Evolutionary conservation across 2,113 vertebrate genomes (phyloP), one percentile per base, ranked within the genome.

Genomic region (Dendropsophus ebraccatus): DNA sequence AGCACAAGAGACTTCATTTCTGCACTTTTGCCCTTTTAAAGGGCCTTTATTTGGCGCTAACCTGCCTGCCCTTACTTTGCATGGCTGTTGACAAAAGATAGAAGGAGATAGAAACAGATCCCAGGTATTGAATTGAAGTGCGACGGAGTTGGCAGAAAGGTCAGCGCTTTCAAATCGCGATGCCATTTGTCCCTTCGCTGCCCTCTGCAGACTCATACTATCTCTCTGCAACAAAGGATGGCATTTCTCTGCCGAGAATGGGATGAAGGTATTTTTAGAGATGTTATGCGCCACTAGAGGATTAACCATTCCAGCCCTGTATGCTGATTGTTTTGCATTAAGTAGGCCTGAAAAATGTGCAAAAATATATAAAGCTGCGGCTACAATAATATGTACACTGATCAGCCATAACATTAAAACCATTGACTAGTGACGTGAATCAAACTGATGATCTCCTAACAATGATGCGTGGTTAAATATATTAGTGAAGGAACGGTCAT

Each of bases 11-110:
- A 60, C 77, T 81, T 87, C 85, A 86, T 86, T 81, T 86, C 54
- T 81, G 85, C 85, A 86, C 85, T 86, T 81, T 86, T 87, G 78
- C 78, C 78, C 77, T 87, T 86, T 86, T 72, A 86, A 80, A 56
- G 58, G 67, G 76, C 84, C 76, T 86, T 86, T 87, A 81, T 87
- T 74, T 74, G 70, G 85, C 37, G 41, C 13, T 81, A 60, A 87
- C 85, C 78, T 87, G 14, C 78, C 69, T 81, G 85, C 77, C 78
- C 78, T 81, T 54, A 65, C 74, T 81, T 81, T 81, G 67, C 69
- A 81, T 87, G n/a, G 52, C 65, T 87, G 77, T 74, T 81, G 77
- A 87, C 85, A 87, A 87, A 80, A 87, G 85, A 87, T 87, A 87
- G 67, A 49, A 52, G 23, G 67, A 87, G 85, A 81, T 74, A 87